Evolutionary conservation across 2,888 invertebrate genomes (phyloP).

Genomic region (Malacosoma neustria): DNA sequence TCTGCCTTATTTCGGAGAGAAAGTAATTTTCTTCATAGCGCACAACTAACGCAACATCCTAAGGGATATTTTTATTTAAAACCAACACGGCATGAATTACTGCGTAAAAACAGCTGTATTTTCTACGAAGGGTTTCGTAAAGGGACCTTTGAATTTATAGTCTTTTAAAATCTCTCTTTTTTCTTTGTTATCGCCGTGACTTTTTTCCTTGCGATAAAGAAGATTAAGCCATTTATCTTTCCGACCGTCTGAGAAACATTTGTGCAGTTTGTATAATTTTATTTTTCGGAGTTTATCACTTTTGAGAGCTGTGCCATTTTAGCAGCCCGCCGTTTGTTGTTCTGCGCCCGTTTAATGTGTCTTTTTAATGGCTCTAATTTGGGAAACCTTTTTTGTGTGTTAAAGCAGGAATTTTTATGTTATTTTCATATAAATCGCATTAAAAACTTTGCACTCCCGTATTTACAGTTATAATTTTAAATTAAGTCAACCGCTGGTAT

Average conservation of each 20-base stretch:
- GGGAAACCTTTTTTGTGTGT: background rate
- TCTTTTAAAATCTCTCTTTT: conserved; percentile 57
- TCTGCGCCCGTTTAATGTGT: background rate
- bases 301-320: background rate
- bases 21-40: no score
- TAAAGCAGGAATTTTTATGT: background rate
- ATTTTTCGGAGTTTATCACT: conserved; percentile 1
- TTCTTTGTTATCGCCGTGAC: conserved; percentile 56
- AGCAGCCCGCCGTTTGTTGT: background rate
- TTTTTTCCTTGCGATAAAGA: conserved; percentile 52
- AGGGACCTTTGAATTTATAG: conserved; percentile 46
- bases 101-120: background rate
- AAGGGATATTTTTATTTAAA: background rate
- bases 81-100: background rate
- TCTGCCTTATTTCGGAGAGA: no score
- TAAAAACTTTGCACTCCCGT: no score
- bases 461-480: no score
- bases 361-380: background rate
- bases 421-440: background rate
- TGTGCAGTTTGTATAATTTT: conserved; percentile 14
- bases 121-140: conserved; percentile 32
- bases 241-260: conserved; percentile 9
- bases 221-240: conserved; percentile 60
- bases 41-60: background rate
- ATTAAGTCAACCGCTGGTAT: no score